Percentiles rank a stretch among this genome's conserved stretches.
phyloP scores from a whole-genome alignment of 2,888 invertebrate species.

The Mylabris sibirica region DNA sequence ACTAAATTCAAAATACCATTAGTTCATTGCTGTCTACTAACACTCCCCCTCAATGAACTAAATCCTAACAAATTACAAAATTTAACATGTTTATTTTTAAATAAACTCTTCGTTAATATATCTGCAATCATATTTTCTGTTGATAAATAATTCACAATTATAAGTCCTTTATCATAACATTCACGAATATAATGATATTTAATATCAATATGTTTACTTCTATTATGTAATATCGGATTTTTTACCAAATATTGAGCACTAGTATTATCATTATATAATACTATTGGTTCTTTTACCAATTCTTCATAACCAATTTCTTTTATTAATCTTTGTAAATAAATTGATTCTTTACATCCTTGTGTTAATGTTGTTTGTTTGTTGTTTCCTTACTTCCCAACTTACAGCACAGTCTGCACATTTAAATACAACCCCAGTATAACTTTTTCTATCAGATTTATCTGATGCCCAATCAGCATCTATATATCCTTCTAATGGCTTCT shows the following conservation, averaged over 20 bases:
- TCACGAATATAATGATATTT: slow-evolving; percentile 36
- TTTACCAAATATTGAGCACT: slow-evolving; percentile 34
- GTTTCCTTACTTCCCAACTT: slow-evolving; percentile 47
- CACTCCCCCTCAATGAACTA: slow-evolving; percentile 1
- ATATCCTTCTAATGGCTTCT: slow-evolving; percentile 33
- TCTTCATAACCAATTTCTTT: slow-evolving; percentile 16
- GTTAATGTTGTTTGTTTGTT: slow-evolving; percentile 42
- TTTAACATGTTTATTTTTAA: slow-evolving; percentile 7
- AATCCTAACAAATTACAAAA: slow-evolving; percentile 10
- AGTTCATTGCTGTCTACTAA: not conserved
- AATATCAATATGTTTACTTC: slow-evolving; percentile 39
- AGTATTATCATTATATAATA: slow-evolving; percentile 33
- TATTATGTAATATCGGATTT: slow-evolving; percentile 35
- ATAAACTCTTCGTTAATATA: slow-evolving; percentile 34
- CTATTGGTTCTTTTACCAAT: slow-evolving; percentile 14
- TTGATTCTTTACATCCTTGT: slow-evolving; percentile 42
- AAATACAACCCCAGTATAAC: slow-evolving; percentile 49
- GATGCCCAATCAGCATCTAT: slow-evolving; percentile 43
- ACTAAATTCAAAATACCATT: too few relatives aligned
- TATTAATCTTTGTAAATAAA: slow-evolving; percentile 35
- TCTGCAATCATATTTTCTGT: slow-evolving; percentile 36
- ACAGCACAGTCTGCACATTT: slow-evolving; percentile 36
- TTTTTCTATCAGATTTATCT: slow-evolving; percentile 46
- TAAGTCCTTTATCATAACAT: slow-evolving; percentile 19
- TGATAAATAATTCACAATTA: slow-evolving; percentile 28